A percentile compares a stretch with the other conserved stretches of the same genome.
These are phyloP conservation scores for Prorops nasuta DNA, from an alignment of 1,140 invertebrate species.

Conservation along the genomic window DNA sequence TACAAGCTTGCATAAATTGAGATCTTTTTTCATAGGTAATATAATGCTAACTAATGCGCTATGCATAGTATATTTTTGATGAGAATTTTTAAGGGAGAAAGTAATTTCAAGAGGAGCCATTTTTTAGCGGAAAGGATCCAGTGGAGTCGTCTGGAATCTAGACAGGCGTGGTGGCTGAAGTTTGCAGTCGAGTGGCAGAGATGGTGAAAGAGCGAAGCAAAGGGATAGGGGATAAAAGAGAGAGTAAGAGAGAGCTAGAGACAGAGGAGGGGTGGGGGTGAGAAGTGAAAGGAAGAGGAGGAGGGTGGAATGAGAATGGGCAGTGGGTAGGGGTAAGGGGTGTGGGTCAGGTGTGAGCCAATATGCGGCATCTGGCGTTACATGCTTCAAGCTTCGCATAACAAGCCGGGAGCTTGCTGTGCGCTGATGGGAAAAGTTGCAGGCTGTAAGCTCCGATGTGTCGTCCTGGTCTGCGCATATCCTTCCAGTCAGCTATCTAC, in stretches of 20 bases:
- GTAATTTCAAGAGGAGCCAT: too few species aligned
- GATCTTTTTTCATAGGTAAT: too few species aligned
- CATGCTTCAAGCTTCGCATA: slow-evolving; percentile 54
- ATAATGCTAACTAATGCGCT: too few species aligned
- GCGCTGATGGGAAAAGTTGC: slow-evolving; percentile 56
- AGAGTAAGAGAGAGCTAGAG: background rate
- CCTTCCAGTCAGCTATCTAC: slow-evolving; percentile 11
- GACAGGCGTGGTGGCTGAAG: too few species aligned
- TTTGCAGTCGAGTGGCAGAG: background rate
- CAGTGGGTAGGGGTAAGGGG: slow-evolving; percentile 9
- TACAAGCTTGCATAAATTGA: too few species aligned
- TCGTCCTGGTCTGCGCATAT: slow-evolving; percentile 18
- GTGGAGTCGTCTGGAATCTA: too few species aligned
- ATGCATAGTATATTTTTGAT: background rate
- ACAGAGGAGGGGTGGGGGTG: background rate
- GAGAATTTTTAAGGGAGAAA: background rate
- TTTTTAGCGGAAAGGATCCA: background rate
- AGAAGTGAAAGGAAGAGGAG: background rate
- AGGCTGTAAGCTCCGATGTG: slow-evolving; percentile 47
- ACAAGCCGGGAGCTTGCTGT: slow-evolving; percentile 47
- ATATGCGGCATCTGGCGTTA: slow-evolving; percentile 55
- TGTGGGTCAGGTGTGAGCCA: slow-evolving; percentile 40
- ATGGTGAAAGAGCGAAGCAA: background rate
- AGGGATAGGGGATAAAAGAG: slow-evolving; percentile 4
- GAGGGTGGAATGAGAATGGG: too few species aligned